Base-by-base conservation (phyloP, 2,113 vertebrate species). In the Leiothrix lutea region DNA sequence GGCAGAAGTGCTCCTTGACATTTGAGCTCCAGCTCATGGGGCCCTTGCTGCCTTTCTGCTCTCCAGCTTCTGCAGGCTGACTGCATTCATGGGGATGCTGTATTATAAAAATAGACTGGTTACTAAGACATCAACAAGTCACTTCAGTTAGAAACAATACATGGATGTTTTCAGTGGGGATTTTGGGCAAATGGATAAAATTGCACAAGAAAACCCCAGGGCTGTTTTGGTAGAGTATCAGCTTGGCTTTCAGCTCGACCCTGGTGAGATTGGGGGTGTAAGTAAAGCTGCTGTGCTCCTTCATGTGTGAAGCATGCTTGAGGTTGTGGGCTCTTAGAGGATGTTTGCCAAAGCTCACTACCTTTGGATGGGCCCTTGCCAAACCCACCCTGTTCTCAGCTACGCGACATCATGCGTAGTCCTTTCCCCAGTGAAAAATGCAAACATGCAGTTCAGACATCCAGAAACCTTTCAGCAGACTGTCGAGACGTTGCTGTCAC, bases 381-480 rank as follows among this genome's bases (percentile, higher is more conserved):
- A 38, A 91, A 66, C 42, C 8, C 47, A 71, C 19, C 12, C 21
- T 67, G 51, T 31, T 91, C 61, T 72, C 38, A 71, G 40, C 51
- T 51, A 4, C 18, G 0, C 1, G 3, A 44, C 31, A 31, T 28
- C 38, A 14, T 7, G 8, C 0, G 1, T 14, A 16, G 28, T 18
- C 17, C 75, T 83, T 53, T 54, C 25, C 11, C 15, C 40, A 61
- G 6, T 48, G 36, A 16, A 40, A 79, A 79, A 33, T 25, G 20
- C 64, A 86, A 67, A 44, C 2, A 3, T 1, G 5, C 20, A 48
- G 15, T 60, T 50, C 66, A 79, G 67, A 22, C 71, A 62, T 42
- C 10, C 54, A 79, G 74, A 60, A 35, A 70, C 20, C 58, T 53
- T 60, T 56, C 54, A 69, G 42, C 40, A 65, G 24, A 15, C 40